A percentile compares a stretch with the other conserved stretches of the same genome.
Evolutionary conservation across 2,113 vertebrate genomes (phyloP).

Genomic region (Circaetus gallicus): DNA sequence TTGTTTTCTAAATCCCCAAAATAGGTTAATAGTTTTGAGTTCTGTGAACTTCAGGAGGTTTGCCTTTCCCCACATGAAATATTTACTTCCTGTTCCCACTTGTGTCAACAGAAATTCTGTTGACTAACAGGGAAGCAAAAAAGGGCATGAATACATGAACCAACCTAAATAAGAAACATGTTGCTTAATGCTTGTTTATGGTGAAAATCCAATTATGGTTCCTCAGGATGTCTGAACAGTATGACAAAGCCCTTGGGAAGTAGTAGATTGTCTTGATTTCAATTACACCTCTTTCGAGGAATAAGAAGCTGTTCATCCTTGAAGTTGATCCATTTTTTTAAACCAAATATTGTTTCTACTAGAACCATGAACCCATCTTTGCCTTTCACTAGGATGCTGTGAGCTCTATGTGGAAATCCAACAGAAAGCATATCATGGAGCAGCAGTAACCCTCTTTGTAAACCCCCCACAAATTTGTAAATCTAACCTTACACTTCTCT

Average conservation of each 20-base stretch:
- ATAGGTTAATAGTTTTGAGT: not conserved
- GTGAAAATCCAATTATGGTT: not conserved
- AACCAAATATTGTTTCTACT: not conserved
- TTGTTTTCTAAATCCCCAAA: constrained; percentile 31
- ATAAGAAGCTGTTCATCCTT: not conserved
- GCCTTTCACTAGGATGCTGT: not conserved
- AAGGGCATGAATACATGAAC: not conserved
- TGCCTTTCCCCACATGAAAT: not conserved
- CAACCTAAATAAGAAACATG: constrained; percentile 17
- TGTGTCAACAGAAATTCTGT: not conserved
- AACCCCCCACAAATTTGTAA: not conserved
- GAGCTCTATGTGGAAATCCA: not conserved
- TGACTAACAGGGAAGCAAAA: not conserved
- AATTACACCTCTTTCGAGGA: not conserved
- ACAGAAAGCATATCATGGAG: not conserved
- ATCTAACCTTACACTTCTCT: not conserved
- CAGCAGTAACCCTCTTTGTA: not conserved
- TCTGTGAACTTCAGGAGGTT: not conserved
- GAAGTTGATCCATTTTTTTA: not conserved
- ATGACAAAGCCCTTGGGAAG: not conserved
- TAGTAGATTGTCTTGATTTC: not conserved
- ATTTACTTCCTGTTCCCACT: not conserved
- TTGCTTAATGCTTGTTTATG: not conserved
- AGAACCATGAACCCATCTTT: not conserved
- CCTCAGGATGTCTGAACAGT: not conserved